Percentiles rank a stretch among this genome's conserved stretches.
Conservation (phyloP, 2,113 vertebrate genomes). For the Hemiscyllium ocellatum region DNA sequence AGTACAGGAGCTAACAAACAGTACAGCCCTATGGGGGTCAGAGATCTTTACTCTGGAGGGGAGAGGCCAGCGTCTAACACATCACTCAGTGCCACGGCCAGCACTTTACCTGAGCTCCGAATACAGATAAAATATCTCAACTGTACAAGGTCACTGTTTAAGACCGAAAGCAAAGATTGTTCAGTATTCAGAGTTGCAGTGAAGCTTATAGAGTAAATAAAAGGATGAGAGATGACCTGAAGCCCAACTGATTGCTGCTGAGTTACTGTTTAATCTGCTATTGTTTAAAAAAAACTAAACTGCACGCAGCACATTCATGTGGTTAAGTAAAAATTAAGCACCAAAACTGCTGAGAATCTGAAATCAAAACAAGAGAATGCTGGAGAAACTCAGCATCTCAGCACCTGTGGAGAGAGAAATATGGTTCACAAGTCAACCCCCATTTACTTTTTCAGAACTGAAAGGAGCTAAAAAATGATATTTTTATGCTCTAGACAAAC, state of each 20-base stretch:
- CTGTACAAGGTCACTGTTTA: not conserved
- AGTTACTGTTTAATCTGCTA: not conserved
- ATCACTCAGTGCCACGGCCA: not conserved
- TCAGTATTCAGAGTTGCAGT: not conserved
- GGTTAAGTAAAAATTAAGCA: too few species aligned
- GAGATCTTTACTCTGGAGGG: not conserved
- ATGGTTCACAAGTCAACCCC: too few species aligned
- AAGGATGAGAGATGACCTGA: not conserved
- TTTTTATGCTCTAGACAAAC: too few species aligned
- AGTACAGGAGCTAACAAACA: not conserved
- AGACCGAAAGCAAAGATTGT: not conserved
- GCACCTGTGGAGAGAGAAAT: too few species aligned
- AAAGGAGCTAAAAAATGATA: too few species aligned
- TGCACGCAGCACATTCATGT: too few species aligned
- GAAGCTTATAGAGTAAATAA: slow-evolving; percentile 12
- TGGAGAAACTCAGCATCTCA: too few species aligned
- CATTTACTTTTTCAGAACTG: too few species aligned
- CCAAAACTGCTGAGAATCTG: too few species aligned
- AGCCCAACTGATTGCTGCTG: not conserved
- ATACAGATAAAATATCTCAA: not conserved
- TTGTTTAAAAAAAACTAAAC: not conserved
- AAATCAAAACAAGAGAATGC: too few species aligned
- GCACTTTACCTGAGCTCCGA: not conserved
- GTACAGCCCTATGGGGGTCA: not conserved
- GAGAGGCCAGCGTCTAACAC: not conserved